Conservation (phyloP, 2,888 invertebrate species). For the Mayetiola destructor region DNA sequence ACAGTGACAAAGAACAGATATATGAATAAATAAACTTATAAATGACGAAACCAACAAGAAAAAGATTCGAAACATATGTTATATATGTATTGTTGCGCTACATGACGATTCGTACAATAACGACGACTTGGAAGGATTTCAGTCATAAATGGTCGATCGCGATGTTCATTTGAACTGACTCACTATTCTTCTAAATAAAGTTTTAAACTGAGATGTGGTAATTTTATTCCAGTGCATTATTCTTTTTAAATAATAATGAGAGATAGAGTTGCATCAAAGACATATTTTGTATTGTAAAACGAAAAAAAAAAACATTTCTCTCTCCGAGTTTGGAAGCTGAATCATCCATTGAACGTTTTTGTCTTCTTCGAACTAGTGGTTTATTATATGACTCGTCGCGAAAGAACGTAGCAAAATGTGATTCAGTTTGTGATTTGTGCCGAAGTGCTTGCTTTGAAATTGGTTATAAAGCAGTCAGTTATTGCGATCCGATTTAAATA, state of each 20-base stretch:
- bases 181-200: background rate
- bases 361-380: too few relatives aligned
- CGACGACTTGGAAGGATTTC: background rate
- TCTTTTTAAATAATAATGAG: background rate
- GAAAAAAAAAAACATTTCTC: background rate
- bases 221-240: background rate
- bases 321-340: too few relatives aligned
- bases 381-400: too few relatives aligned
- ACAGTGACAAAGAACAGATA: background rate
- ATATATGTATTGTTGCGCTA: background rate
- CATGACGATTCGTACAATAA: background rate
- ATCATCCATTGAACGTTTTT: too few relatives aligned
- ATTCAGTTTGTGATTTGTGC: too few relatives aligned
- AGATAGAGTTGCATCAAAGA: too few relatives aligned
- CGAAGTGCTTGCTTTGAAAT: too few relatives aligned
- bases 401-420: too few relatives aligned
- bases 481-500: too few relatives aligned
- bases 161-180: background rate
- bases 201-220: background rate
- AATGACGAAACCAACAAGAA: background rate
- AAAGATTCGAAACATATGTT: background rate
- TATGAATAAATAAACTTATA: background rate
- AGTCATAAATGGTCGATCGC: conserved; percentile 10
- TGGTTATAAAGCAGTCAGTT: too few relatives aligned
- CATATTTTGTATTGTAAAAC: too few relatives aligned